A percentile compares a stretch with the other conserved stretches of the same genome.
These are phyloP conservation scores for Neuroscelio doddi DNA, from an alignment of 2,888 invertebrate species.

Conservation along the genomic window DNA sequence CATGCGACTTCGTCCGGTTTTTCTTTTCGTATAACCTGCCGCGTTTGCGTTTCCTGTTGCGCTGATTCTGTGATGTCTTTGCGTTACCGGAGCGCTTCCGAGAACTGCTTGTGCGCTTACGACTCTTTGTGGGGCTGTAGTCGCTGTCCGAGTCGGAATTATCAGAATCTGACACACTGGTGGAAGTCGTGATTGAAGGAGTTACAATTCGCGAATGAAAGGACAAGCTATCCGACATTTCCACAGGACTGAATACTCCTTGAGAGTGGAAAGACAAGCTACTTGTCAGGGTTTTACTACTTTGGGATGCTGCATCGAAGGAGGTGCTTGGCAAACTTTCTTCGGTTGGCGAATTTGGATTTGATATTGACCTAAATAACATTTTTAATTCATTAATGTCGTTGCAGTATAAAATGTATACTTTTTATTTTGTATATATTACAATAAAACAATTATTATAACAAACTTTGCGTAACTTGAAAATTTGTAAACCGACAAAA, in stretches of 20 bases:
- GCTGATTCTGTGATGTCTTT: conserved; percentile 13
- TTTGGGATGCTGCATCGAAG: conserved; percentile 5
- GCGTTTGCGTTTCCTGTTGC: conserved; percentile 42
- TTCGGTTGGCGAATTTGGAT: conserved; percentile 5
- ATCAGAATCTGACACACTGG: conserved; percentile 29
- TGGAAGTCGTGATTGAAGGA: background rate
- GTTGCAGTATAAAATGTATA: too few relatives aligned
- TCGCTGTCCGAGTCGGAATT: conserved; percentile 51
- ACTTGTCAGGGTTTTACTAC: too few relatives aligned
- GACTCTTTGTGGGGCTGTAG: conserved; percentile 40
- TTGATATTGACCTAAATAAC: background rate
- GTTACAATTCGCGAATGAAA: too few relatives aligned
- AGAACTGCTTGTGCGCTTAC: conserved; percentile 12
- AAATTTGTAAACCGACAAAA: too few relatives aligned
- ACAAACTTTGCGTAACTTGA: too few relatives aligned
- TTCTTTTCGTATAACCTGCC: conserved; percentile 22
- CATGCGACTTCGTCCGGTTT: conserved; percentile 6
- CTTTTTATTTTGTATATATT: too few relatives aligned
- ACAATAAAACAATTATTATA: too few relatives aligned
- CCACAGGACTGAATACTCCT: too few relatives aligned
- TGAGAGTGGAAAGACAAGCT: too few relatives aligned
- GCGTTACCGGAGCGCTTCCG: conserved; percentile 41
- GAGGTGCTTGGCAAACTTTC: conserved; percentile 45
- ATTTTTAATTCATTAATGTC: conserved; percentile 5
- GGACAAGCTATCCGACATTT: too few relatives aligned